Evolutionary conservation across 2,113 vertebrate genomes (phyloP).

Genomic region (Colius striatus): DNA sequence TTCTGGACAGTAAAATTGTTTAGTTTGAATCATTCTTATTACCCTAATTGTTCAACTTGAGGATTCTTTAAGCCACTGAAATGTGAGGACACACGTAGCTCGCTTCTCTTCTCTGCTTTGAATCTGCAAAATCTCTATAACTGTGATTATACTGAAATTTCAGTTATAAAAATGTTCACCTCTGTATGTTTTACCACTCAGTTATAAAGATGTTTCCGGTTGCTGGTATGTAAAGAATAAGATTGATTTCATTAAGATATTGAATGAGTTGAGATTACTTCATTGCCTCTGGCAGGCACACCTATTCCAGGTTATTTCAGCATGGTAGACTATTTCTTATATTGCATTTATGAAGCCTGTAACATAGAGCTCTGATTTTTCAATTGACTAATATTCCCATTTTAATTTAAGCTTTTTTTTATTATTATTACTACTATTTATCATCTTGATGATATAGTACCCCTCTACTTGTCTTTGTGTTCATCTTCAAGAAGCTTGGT

Average conservation of each 20-base stretch:
- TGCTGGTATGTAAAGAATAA: background rate
- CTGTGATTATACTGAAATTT: background rate
- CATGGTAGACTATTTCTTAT: background rate
- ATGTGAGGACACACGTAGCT: background rate
- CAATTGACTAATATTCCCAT: background rate
- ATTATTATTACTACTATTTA: background rate
- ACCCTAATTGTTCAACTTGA: background rate
- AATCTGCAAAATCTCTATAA: background rate
- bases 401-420: background rate
- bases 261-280: background rate
- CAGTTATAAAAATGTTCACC: background rate
- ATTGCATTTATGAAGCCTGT: background rate
- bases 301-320: background rate
- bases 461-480: background rate
- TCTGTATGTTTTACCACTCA: background rate
- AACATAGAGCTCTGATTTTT: background rate
- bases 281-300: background rate
- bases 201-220: background rate
- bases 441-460: background rate
- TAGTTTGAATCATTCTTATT: background rate
- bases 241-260: background rate
- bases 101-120: no score
- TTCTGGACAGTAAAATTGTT: background rate
- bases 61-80: background rate
- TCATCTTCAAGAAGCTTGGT: background rate